These are phyloP conservation scores for Microdon myrmicae DNA, from an alignment of 2,888 invertebrate species.

Conservation along the genomic window DNA sequence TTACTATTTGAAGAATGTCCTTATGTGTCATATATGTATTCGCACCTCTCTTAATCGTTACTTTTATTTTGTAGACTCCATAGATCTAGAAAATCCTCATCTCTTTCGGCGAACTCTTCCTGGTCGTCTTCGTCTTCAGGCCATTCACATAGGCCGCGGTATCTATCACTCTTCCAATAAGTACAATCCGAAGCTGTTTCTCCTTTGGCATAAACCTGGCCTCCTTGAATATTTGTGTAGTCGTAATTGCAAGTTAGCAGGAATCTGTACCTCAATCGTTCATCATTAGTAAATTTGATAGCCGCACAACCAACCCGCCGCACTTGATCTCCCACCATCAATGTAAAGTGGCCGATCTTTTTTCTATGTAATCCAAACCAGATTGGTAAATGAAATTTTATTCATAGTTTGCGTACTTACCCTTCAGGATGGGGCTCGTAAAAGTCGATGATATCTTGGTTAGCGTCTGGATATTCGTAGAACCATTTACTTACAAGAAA, in stretches of 20 bases:
- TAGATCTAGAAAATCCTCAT: conserved; percentile 54
- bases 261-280: conserved; percentile 53
- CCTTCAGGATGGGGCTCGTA: conserved; percentile 59
- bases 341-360: conserved; percentile 64
- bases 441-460: conserved; percentile 60
- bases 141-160: conserved; percentile 61
- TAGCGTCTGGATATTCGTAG: conserved; percentile 61
- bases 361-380: too few species aligned
- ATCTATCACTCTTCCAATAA: conserved; percentile 56
- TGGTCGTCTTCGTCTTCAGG: conserved; percentile 56
- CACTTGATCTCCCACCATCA: conserved; percentile 61
- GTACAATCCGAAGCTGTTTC: conserved; percentile 59
- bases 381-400: background rate
- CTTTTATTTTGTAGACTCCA: too few species aligned
- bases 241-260: conserved; percentile 65
- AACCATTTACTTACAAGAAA: conserved; percentile 63
- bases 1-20: too few species aligned
- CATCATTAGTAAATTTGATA: conserved; percentile 55
- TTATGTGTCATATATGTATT: too few species aligned
- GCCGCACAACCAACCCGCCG: conserved; percentile 64
- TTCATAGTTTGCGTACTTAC: conserved; percentile 50
- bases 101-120: conserved; percentile 55
- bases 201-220: conserved; percentile 60
- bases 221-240: conserved; percentile 60
- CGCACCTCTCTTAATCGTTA: too few species aligned